phyloP scores from a whole-genome alignment of 2,113 vertebrate species.

The Thryonomys swinderianus region DNA sequence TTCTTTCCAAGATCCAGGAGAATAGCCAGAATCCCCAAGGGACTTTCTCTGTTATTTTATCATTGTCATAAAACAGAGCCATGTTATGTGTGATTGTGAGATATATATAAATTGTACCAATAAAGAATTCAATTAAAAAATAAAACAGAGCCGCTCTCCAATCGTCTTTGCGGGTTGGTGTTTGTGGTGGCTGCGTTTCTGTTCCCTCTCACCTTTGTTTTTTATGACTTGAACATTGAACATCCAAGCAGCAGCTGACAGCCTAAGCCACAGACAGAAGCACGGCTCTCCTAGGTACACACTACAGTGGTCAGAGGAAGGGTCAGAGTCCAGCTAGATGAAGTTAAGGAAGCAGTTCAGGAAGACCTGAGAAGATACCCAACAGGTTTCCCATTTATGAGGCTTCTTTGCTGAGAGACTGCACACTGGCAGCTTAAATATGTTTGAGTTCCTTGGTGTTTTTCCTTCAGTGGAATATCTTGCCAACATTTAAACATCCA shows the following conservation, averaged over 20 bases:
- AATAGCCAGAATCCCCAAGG: not conserved
- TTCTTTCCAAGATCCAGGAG: not conserved
- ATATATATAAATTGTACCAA: no score
- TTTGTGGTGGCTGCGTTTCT: not conserved
- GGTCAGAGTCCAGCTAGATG: no score
- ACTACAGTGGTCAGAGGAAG: not conserved
- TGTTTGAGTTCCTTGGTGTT: not conserved
- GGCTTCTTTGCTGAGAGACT: not conserved
- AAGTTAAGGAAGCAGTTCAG: not conserved
- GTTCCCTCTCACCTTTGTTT: not conserved
- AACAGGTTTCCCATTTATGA: not conserved
- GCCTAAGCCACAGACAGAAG: not conserved
- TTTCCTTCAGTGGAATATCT: not conserved
- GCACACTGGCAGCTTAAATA: not conserved
- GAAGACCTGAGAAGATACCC: not conserved
- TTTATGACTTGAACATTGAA: not conserved
- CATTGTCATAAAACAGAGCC: not conserved
- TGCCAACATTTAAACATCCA: conserved; percentile 30
- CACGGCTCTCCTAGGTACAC: not conserved
- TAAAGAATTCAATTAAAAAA: no score
- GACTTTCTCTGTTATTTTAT: not conserved
- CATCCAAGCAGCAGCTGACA: not conserved
- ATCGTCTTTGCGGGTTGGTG: not conserved
- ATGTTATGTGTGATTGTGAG: no score
- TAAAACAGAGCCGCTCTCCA: not conserved